Percentiles rank a stretch among this genome's conserved stretches.
These are phyloP conservation scores for Psilopogon haemacephalus DNA, from an alignment of 2,113 vertebrate genomes.

Conservation along the genomic window DNA sequence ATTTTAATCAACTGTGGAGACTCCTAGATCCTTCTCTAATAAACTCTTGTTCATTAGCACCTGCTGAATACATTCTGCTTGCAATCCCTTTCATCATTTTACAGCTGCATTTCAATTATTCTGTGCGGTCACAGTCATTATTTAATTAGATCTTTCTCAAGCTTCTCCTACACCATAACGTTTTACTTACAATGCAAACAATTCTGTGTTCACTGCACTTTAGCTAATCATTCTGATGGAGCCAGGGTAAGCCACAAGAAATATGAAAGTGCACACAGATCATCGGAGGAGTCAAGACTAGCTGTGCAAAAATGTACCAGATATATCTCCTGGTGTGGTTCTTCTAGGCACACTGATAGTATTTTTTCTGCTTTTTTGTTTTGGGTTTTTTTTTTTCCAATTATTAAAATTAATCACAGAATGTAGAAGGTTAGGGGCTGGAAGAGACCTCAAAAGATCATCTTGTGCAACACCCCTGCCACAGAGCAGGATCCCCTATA, in stretches of 20 bases:
- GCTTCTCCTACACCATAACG: neutral
- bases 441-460: too few species aligned
- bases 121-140: neutral
- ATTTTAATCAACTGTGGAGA: neutral
- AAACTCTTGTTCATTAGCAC: neutral
- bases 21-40: neutral
- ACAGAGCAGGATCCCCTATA: too few species aligned
- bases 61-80: neutral
- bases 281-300: neutral
- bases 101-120: neutral
- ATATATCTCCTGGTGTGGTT: neutral
- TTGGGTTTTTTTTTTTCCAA: too few species aligned
- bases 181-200: neutral
- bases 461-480: too few species aligned
- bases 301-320: neutral
- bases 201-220: neutral
- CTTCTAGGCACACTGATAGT: neutral
- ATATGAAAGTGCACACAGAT: neutral
- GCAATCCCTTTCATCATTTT: neutral
- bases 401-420: neutral
- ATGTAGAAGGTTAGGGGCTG: too few species aligned
- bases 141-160: neutral
- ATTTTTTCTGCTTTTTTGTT: neutral
- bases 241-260: neutral
- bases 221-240: neutral